These are phyloP conservation scores for Marasmarcha lunaedactyla DNA, from an alignment of 2,888 invertebrate genomes.

Conservation along the genomic window DNA sequence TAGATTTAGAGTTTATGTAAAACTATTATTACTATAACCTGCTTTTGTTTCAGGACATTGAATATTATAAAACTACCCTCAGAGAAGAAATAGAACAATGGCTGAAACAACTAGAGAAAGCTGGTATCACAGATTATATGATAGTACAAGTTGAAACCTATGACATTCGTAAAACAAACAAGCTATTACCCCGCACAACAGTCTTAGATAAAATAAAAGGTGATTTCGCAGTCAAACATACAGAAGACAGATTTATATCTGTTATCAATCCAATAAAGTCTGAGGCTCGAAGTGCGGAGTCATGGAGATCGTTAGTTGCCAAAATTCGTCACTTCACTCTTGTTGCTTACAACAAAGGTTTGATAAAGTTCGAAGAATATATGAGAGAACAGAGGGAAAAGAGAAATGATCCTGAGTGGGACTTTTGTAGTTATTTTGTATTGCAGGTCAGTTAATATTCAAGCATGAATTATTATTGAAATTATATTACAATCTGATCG, in stretches of 20 bases:
- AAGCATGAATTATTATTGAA: neutral
- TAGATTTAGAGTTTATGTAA: too few species aligned
- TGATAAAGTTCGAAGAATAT: slow-evolving; percentile 89
- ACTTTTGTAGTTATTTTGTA: slow-evolving; percentile 94
- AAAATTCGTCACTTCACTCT: slow-evolving; percentile 87
- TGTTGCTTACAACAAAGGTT: slow-evolving; percentile 86
- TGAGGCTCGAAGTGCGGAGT: slow-evolving; percentile 90
- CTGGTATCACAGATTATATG: slow-evolving; percentile 91
- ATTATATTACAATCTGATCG: neutral
- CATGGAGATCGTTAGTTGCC: slow-evolving; percentile 87
- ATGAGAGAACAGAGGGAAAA: slow-evolving; percentile 91
- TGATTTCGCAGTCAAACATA: slow-evolving; percentile 92
- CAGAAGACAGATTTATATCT: slow-evolving; percentile 86
- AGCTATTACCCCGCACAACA: slow-evolving; percentile 90
- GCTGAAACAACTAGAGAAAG: slow-evolving; percentile 81
- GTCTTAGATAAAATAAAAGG: slow-evolving; percentile 94
- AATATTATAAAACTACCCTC: slow-evolving; percentile 88
- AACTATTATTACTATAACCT: too few species aligned
- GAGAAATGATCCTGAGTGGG: slow-evolving; percentile 92
- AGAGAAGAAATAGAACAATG: slow-evolving; percentile 91
- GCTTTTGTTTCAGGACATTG: slow-evolving; percentile 80
- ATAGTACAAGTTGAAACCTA: slow-evolving; percentile 92
- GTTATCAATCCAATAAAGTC: slow-evolving; percentile 91
- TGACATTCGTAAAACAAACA: slow-evolving; percentile 91
- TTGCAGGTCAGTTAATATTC: slow-evolving; percentile 74